Evolutionary conservation across 2,113 vertebrate genomes (phyloP), one percentile per base, ranked within the genome.

Genomic region (Nycticebus coucang): DNA sequence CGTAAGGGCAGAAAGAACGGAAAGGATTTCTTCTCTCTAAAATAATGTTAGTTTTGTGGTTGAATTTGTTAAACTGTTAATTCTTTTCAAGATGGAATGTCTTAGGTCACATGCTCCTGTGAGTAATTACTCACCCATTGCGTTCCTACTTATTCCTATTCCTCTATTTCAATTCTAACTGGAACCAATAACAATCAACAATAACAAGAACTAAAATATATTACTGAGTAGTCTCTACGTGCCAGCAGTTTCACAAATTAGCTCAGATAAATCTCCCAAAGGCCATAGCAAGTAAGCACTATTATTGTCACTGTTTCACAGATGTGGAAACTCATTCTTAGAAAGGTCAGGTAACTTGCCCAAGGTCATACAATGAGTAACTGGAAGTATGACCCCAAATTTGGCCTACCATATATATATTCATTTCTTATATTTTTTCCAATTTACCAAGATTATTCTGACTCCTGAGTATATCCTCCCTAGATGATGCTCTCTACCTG

Each of bases 51-150:
- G 93, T 87, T 94, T 83, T 95, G 89, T 75, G 69, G 68, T 12
- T 95, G 87, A 89, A 86, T 89, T 79, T 95, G 82, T 94, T 84
- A 95, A 94, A 96, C 62, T 83, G 53, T 69, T 96, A 69, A 94
- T 94, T 92, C 83, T 89, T 91, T 88, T 75, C 74, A 81, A 4
- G 2, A 81, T 45, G 53, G 80, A 80, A 68, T 82, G 64, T 86
- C 68, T 80, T 83, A 53, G 69, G 59, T 94, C 91, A 91, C 22
- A 68, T n/a, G 80, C 71, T 71, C 83, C 33, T 71, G n/a, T n/a
- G 45, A 60, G 26, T 24, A 87, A 92, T 85, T 59, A 82, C 80
- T 95, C 88, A 89, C 11, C 35, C 41, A 50, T 13, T 11, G 17
- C 21, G 8, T 80, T 94, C 41, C 74, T 37, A 33, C 45, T 64